Evolutionary conservation across 2,888 invertebrate genomes (phyloP), one percentile per base, ranked within the genome.

Genomic region (Taenaris catops): DNA sequence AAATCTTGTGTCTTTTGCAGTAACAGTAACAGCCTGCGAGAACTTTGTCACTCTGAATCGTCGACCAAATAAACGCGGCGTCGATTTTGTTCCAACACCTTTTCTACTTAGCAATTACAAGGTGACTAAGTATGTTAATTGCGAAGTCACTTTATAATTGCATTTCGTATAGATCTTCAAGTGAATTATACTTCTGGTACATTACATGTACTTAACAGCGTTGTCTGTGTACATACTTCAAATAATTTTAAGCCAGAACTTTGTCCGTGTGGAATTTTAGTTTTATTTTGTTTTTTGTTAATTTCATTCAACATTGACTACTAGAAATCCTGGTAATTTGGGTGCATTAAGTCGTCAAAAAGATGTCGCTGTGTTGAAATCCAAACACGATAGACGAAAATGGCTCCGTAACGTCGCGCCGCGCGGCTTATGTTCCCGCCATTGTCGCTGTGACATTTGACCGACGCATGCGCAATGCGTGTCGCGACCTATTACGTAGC

Each of bases 91-190:
- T 60, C 87, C 87, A 60, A 87, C 87, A 40, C 87, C 87, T 42
- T 87, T 87, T 60, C 61, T 86, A 51, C 72, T 87, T 37, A 86
- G 87, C 66, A 84, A 86, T 62, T 87, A 86, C 55, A 75, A 62
- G 27, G 65, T 66, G 21, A 51, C 46, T 8, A 64, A 71, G 35
- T 58, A 69, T 44, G 54, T 56, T 19, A 70, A 54, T 42, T 67
- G 76, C 42, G 83, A 86, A 47, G 59, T 84, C 39, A 84, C 81
- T 17, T 49, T 57, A 9, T 57, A 49, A 39, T n/a, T n/a, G n/a
- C n/a, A n/a, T n/a, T n/a, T n/a, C n/a, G n/a, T n/a, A n/a, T n/a
- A n/a, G n/a, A n/a, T n/a, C n/a, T n/a, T n/a, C n/a, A n/a, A n/a
- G n/a, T n/a, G n/a, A n/a, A n/a, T n/a, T n/a, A n/a, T n/a, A n/a